Evolutionary conservation across 2,113 vertebrate genomes (phyloP).

Genomic region (Dascyllus trimaculatus): DNA sequence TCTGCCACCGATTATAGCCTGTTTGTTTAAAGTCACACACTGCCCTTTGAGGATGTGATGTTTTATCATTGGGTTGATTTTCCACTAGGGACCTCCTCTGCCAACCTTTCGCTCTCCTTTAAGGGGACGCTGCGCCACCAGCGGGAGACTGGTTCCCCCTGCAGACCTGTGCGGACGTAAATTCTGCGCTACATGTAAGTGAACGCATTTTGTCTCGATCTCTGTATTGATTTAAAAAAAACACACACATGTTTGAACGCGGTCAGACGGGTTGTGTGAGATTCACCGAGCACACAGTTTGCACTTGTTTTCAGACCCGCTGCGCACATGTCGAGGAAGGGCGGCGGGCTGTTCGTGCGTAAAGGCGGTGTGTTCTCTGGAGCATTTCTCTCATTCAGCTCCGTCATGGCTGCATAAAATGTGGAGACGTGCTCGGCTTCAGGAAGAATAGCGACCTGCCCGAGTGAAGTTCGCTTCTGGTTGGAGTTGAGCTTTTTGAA

Average conservation of each 20-base stretch:
- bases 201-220: background rate
- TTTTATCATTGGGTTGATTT: background rate
- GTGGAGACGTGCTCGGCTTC: background rate
- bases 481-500: background rate
- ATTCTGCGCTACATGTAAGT: constrained; percentile 46
- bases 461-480: background rate
- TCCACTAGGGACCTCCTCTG: background rate
- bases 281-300: background rate
- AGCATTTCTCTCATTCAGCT: background rate
- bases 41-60: background rate
- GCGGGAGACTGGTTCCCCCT: constrained; percentile 51
- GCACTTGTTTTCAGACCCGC: background rate
- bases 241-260: background rate
- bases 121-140: background rate
- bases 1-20: too few species aligned
- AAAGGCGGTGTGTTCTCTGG: background rate
- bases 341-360: background rate
- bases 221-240: background rate
- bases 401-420: background rate
- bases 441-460: too few species aligned
- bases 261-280: background rate
- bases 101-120: background rate
- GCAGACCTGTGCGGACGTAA: background rate
- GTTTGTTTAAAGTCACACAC: background rate
- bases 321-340: background rate